Evolutionary conservation across 2,113 vertebrate species (phyloP).

Genomic region (Channa argus): DNA sequence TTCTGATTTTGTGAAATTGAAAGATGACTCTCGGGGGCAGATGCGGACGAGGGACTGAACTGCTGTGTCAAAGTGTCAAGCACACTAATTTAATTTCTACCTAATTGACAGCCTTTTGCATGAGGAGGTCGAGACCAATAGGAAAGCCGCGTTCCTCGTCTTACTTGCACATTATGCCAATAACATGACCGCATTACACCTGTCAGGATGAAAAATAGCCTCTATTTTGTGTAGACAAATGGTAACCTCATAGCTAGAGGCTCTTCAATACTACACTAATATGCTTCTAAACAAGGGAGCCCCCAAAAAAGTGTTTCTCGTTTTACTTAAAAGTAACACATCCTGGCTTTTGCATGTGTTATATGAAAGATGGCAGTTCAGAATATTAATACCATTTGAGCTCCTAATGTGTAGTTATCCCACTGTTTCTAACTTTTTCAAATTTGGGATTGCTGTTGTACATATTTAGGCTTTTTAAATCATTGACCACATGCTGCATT

Average conservation of each 20-base stretch:
- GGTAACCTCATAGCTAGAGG: constrained; percentile 29
- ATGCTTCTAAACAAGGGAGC: constrained; percentile 38
- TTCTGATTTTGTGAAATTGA: constrained; percentile 66
- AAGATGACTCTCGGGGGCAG: constrained; percentile 51
- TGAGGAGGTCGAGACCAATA: constrained; percentile 35
- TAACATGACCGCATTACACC: constrained; percentile 62
- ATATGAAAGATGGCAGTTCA: no score
- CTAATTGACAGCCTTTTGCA: constrained; percentile 46
- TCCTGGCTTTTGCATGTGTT: not conserved
- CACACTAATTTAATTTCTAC: constrained; percentile 63
- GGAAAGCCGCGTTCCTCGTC: constrained; percentile 40
- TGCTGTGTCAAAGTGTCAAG: constrained; percentile 65
- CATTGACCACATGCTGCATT: no score
- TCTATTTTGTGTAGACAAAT: constrained; percentile 61
- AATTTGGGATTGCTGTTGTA: no score
- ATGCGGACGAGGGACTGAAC: constrained; percentile 41
- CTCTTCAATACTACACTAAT: constrained; percentile 52
- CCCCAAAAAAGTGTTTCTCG: constrained; percentile 29
- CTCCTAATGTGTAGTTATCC: no score
- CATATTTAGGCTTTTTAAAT: no score
- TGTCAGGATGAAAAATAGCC: constrained; percentile 63
- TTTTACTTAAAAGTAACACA: constrained; percentile 23
- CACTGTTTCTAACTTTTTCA: no score
- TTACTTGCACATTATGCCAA: constrained; percentile 50
- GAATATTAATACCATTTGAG: no score